A percentile compares a stretch with the other conserved stretches of the same genome.
Conservation (phyloP, 1,140 invertebrate genomes). For the Semibalanus balanoides region DNA sequence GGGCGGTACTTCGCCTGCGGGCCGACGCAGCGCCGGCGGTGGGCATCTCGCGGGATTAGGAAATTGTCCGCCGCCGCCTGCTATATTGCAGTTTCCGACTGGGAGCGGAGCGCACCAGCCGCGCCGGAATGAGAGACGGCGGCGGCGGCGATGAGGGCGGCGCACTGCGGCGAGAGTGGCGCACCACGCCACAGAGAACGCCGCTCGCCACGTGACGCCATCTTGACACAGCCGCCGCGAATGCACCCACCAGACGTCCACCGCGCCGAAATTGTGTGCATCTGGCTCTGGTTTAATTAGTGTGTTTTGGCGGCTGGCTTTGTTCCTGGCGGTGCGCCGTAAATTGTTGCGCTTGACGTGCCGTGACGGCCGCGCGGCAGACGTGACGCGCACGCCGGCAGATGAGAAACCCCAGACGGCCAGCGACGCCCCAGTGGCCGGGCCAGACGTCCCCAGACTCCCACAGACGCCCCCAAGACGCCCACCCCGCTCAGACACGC, state of each 20-base stretch:
- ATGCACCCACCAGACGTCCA: not conserved
- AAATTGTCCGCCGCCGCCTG: not conserved
- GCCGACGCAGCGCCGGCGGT: no score
- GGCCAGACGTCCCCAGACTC: no score
- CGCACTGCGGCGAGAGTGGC: no score
- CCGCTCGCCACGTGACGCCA: not conserved
- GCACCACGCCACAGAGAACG: no score
- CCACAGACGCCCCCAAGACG: no score
- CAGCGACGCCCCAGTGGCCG: no score
- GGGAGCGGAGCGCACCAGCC: not conserved
- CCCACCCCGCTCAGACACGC: no score
- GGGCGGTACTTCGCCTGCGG: not conserved
- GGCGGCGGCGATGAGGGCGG: no score
- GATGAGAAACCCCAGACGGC: no score
- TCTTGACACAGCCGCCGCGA: not conserved
- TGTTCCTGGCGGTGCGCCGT: not conserved
- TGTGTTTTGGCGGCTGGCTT: not conserved
- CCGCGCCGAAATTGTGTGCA: not conserved
- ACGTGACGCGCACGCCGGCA: no score
- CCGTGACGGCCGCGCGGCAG: not conserved
- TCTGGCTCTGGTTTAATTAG: not conserved
- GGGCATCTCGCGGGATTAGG: not conserved
- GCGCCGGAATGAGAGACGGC: not conserved
- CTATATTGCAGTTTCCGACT: not conserved
- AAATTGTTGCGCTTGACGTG: not conserved